Evolutionary conservation across 2,888 invertebrate species (phyloP).

Genomic region (Seira sanloemensis): DNA sequence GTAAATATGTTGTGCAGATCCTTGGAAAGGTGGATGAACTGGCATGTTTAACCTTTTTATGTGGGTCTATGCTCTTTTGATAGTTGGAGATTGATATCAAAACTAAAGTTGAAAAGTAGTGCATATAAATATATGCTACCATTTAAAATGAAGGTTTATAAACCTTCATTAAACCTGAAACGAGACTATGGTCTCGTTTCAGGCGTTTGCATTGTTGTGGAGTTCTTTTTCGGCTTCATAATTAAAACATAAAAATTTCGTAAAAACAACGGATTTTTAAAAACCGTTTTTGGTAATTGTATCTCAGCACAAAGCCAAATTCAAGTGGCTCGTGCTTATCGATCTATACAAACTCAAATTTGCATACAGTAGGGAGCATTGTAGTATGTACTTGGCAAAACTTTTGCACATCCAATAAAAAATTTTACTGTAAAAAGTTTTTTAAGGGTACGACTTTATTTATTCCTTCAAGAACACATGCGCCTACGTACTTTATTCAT

Average conservation of each 20-base stretch:
- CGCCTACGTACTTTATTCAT: background rate
- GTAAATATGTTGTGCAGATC: background rate
- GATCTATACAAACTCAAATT: constrained; percentile 10
- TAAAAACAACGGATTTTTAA: background rate
- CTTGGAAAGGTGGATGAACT: background rate
- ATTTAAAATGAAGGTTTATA: no score
- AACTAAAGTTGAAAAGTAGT: no score
- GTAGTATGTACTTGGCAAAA: background rate
- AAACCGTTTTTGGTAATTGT: background rate
- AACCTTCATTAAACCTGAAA: no score
- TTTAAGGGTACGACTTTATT: background rate
- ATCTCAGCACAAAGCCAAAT: background rate
- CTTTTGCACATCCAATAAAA: background rate
- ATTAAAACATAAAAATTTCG: background rate
- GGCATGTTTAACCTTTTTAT: background rate
- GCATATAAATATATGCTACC: no score
- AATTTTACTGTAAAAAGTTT: constrained; percentile 1
- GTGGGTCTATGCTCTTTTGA: background rate
- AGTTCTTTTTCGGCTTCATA: background rate
- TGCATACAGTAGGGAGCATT: background rate
- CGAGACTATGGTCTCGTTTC: no score
- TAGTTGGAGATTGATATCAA: no score
- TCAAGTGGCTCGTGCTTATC: background rate
- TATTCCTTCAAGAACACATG: background rate
- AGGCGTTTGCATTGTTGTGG: no score